Percentiles rank a stretch among this genome's conserved stretches.
These are phyloP conservation scores for Tylochromis polylepis DNA, from an alignment of 2,113 vertebrate genomes.

Conservation along the genomic window DNA sequence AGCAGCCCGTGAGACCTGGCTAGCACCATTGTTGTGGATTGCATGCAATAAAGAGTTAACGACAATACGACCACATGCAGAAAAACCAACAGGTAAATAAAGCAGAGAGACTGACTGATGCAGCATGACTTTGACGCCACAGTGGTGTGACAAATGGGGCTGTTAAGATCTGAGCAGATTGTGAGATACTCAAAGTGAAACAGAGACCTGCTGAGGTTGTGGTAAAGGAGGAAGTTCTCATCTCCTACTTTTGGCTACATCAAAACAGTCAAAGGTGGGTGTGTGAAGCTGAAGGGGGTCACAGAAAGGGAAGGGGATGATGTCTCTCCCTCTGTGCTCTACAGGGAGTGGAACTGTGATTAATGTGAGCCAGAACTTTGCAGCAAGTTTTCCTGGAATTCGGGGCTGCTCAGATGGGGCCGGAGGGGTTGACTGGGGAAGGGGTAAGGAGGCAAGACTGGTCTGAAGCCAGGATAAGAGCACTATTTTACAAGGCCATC, in stretches of 20 bases:
- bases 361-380: constrained; percentile 59
- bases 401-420: not conserved
- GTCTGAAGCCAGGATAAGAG: constrained; percentile 35
- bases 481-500: constrained; percentile 60
- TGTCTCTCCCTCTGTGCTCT: constrained; percentile 47
- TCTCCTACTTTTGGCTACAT: constrained; percentile 5
- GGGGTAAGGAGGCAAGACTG: constrained; percentile 40
- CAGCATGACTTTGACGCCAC: constrained; percentile 54
- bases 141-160: constrained; percentile 38
- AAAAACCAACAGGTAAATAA: constrained; percentile 53
- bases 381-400: constrained; percentile 70
- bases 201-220: constrained; percentile 37
- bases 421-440: not conserved
- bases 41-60: constrained; percentile 55
- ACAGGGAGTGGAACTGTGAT: constrained; percentile 63
- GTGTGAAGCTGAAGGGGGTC: constrained; percentile 26
- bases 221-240: constrained; percentile 49
- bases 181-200: constrained; percentile 21
- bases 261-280: not conserved
- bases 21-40: constrained; percentile 39
- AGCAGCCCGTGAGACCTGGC: constrained; percentile 26
- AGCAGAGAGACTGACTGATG: constrained; percentile 41
- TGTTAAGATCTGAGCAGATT: constrained; percentile 57
- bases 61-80: constrained; percentile 33
- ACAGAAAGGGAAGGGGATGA: constrained; percentile 34